Evolutionary conservation across 2,113 vertebrate species (phyloP), one percentile per base, ranked within the genome.

Genomic region (Cygnus atratus): DNA sequence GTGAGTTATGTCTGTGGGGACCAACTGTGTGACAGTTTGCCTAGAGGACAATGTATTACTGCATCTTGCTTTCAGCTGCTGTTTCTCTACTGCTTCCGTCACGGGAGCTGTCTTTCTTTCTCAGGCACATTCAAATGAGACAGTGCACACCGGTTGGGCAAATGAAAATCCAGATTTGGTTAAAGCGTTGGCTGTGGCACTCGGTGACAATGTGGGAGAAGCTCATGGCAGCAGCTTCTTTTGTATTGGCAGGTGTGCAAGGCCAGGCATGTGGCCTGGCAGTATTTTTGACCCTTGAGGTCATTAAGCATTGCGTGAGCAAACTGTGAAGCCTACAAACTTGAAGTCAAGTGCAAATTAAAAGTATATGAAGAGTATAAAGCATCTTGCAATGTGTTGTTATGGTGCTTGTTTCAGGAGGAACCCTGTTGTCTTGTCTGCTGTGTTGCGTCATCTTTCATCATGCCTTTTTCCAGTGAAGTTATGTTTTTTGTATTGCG

Each of bases 131-230:
- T 55, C 21, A 33, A 70, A 20, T 9, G 20, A 0, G 0, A 18
- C 22, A 9, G 44, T 0, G 0, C 50, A 29, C 28, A 25, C 48
- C 11, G 7, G 50, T 12, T 29, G 31, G 35, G 14, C 46, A 44
- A 6, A 44, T 17, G 18, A 41, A 31, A 46, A 24, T 13, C 13
- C 6, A 2, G 44, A 11, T 31, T 57, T 35, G 35, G 18, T 44
- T 17, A 17, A 37, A 52, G 52, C 41, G 18, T 44, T 35, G 39
- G 25, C 22, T 46, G 13, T 43, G 50, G 9, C 12, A 52, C 8
- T 35, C 43, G 21, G 10, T 0, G 0, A 2, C 6, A 11, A 3
- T 10, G 33, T 10, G 16, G 20, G 57, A 39, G 16, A 4, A 54
- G 33, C 9, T 52, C 4, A 0, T 75, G 15, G 8, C 0, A 0